phyloP scores from a whole-genome alignment of 2,888 invertebrate genomes.

The Dermolepida albohirtum region DNA sequence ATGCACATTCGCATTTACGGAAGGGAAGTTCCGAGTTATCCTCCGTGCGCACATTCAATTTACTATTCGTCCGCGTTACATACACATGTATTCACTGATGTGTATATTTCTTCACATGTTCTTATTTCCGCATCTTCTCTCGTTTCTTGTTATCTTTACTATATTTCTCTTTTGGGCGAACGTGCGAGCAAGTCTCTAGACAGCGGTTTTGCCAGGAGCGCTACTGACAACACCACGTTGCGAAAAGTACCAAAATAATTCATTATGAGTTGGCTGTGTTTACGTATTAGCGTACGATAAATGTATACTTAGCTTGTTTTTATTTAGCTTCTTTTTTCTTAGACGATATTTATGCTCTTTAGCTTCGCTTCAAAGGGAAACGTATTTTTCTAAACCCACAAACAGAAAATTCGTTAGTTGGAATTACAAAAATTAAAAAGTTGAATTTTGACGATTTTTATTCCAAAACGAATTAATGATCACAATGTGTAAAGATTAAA shows the following conservation, averaged over 20 bases:
- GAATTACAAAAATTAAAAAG: no score
- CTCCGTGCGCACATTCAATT: conserved; percentile 22
- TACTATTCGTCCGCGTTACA: conserved; percentile 12
- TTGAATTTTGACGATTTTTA: no score
- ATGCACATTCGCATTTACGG: no score
- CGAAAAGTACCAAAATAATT: conserved; percentile 37
- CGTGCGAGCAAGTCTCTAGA: conserved; percentile 20
- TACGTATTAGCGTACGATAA: conserved; percentile 33
- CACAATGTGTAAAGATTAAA: no score
- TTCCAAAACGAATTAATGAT: no score
- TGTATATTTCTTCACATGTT: conserved; percentile 38
- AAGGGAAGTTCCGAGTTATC: not conserved
- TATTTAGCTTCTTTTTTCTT: conserved; percentile 13
- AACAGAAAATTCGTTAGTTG: no score
- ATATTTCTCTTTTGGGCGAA: conserved; percentile 19
- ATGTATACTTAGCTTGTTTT: conserved; percentile 21
- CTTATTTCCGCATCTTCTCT: conserved; percentile 27
- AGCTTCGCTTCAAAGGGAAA: no score
- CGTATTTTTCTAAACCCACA: no score
- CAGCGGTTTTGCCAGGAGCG: conserved; percentile 26
- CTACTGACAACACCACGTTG: conserved; percentile 18
- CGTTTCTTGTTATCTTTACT: conserved; percentile 37
- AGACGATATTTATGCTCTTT: not conserved
- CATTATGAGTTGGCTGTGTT: conserved; percentile 29
- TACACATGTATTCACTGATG: conserved; percentile 13